A percentile compares a stretch with the other conserved stretches of the same genome.
These are phyloP conservation scores for Alcis repandata DNA, from an alignment of 2,888 invertebrate genomes.

Conservation along the genomic window DNA sequence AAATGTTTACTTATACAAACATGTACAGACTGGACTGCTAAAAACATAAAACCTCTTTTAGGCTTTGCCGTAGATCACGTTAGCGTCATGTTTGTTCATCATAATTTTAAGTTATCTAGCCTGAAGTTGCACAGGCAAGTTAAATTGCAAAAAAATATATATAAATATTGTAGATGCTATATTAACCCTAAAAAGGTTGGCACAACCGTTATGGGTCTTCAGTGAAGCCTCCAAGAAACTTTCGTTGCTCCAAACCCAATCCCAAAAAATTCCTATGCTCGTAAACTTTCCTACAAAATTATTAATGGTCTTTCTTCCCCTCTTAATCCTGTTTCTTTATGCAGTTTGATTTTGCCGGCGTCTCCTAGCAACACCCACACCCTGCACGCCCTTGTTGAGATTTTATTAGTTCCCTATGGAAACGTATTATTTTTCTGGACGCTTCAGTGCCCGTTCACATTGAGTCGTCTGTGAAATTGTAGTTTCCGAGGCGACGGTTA, in stretches of 20 bases:
- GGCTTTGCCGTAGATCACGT: too few relatives aligned
- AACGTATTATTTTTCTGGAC: slow-evolving; percentile 45
- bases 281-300: slow-evolving; percentile 19
- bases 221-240: neutral
- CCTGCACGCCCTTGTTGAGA: slow-evolving; percentile 26
- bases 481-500: neutral
- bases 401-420: slow-evolving; percentile 47
- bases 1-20: too few relatives aligned
- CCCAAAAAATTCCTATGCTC: neutral
- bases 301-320: slow-evolving; percentile 27
- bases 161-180: too few relatives aligned
- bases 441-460: slow-evolving; percentile 4
- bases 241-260: neutral
- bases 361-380: slow-evolving; percentile 46
- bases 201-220: too few relatives aligned
- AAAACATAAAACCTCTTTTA: too few relatives aligned
- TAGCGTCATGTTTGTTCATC: too few relatives aligned
- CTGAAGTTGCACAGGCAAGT: too few relatives aligned
- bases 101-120: too few relatives aligned
- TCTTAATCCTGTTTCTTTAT: slow-evolving; percentile 26
- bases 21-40: too few relatives aligned
- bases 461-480: neutral
- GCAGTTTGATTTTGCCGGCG: slow-evolving; percentile 34
- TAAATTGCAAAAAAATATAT: too few relatives aligned
- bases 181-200: too few relatives aligned